These are phyloP conservation scores for Ceratina japonica DNA, from an alignment of 1,140 invertebrate species.

Conservation along the genomic window DNA sequence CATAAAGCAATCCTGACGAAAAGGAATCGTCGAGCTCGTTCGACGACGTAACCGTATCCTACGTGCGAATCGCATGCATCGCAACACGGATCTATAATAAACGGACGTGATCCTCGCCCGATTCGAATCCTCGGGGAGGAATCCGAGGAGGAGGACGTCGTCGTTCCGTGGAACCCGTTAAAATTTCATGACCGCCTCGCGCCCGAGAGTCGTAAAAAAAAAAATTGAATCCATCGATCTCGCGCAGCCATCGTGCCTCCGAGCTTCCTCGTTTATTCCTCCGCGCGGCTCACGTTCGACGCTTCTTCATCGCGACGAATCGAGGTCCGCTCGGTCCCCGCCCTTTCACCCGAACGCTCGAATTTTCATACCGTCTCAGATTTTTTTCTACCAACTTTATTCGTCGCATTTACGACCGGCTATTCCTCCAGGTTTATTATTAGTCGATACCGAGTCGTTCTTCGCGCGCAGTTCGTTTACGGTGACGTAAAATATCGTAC, in stretches of 20 bases:
- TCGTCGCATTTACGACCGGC: not conserved
- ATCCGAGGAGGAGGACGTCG: slow-evolving; percentile 43
- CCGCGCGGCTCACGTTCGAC: slow-evolving; percentile 42
- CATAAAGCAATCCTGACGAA: slow-evolving; percentile 52
- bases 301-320: slow-evolving; percentile 31
- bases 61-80: slow-evolving; percentile 51
- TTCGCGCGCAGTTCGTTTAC: no score
- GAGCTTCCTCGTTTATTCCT: slow-evolving; percentile 12
- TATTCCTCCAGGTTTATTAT: not conserved
- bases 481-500: no score
- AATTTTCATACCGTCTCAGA: slow-evolving; percentile 6
- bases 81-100: slow-evolving; percentile 60
- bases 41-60: not conserved
- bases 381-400: no score
- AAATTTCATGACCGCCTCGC: slow-evolving; percentile 65
- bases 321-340: not conserved
- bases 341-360: not conserved
- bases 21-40: slow-evolving; percentile 36
- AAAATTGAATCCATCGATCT: slow-evolving; percentile 72
- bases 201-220: slow-evolving; percentile 65
- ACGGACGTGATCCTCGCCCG: slow-evolving; percentile 54
- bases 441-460: no score
- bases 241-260: slow-evolving; percentile 6
- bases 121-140: slow-evolving; percentile 50
- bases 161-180: slow-evolving; percentile 61